Base-by-base conservation (phyloP, 2,113 vertebrate genomes). In the Centropus unirufus region DNA sequence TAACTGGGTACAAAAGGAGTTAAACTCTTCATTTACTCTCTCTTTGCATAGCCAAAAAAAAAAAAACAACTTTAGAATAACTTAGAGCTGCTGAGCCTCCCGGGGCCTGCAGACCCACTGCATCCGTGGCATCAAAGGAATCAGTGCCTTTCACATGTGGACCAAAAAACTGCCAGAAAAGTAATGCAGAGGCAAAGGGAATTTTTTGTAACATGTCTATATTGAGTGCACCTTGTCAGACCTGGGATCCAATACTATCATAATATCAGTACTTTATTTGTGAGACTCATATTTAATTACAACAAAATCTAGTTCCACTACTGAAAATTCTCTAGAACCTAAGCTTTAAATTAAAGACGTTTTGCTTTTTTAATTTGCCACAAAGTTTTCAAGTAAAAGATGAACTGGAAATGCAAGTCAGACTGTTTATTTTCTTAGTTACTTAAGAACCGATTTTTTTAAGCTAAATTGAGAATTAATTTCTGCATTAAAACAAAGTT, bases 121-220 rank as follows among this genome's bases (percentile, higher is more conserved):
- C 11, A 68, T 36, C 36, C 7, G 36, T 36, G 36, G 36, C 36
- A 36, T 36, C 36, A 36, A 36, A 36, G 36, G 36, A 7, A 36
- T 16, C 58, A 32, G n/a, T 20, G 42, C 83, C 36, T 74, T 66
- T 11, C 10, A 64, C 14, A 9, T 3, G 63, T 6, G 23, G 75
- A 27, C 55, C 46, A 74, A 67, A 57, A 30, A 1, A n/a, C 36
- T 49, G 24, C n/a, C 34, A 40, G 14, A 64, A 27, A 86, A 64
- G 34, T 29, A 89, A 57, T 5, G 11, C 2, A 67, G 42, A 78
- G 7, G 26, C 29, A 87, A 19, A 36, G 47, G 3, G 9, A 63
- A 62, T 42, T 57, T 73, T 19, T 16, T 18, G 0, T 22, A 90
- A 52, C 0, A 0, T 36, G 46, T 73, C 63, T 58, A 16, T 12